Conservation (phyloP, 2,113 vertebrate species). For the Lucifuga dentata region DNA sequence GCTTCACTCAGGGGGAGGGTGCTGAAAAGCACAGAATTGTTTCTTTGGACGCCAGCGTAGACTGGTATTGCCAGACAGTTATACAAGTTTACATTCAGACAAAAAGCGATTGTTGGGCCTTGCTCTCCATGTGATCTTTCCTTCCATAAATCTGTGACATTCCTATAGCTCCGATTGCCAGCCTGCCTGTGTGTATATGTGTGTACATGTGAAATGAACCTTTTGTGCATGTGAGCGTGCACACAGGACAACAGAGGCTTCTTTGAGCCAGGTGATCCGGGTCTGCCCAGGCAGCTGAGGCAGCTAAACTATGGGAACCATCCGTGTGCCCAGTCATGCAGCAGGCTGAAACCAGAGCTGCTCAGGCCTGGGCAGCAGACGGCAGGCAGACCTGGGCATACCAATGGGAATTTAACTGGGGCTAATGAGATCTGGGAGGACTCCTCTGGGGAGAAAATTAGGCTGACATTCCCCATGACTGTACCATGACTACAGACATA, state of each 20-base stretch:
- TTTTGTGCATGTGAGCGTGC: slow-evolving; percentile 18
- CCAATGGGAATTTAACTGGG: slow-evolving; percentile 56
- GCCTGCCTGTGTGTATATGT: slow-evolving; percentile 65
- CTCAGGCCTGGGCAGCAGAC: slow-evolving; percentile 60
- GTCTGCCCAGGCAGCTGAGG: slow-evolving; percentile 68
- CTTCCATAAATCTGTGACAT: slow-evolving; percentile 73
- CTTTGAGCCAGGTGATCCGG: slow-evolving; percentile 77
- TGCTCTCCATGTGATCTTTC: slow-evolving; percentile 76
- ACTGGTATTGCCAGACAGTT: slow-evolving; percentile 83
- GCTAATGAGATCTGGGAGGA: slow-evolving; percentile 55
- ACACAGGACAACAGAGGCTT: slow-evolving; percentile 77
- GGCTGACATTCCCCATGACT: slow-evolving; percentile 6
- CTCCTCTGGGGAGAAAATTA: slow-evolving; percentile 26
- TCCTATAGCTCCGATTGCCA: slow-evolving; percentile 68
- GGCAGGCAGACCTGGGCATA: slow-evolving; percentile 68
- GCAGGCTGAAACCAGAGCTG: slow-evolving; percentile 75
- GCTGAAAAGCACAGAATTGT: slow-evolving; percentile 38
- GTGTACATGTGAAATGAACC: slow-evolving; percentile 62
- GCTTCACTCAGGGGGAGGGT: slow-evolving; percentile 16
- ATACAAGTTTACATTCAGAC: slow-evolving; percentile 81
- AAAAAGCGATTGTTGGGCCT: slow-evolving; percentile 84
- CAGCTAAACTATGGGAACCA: slow-evolving; percentile 83
- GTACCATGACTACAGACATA: background rate
- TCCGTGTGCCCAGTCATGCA: slow-evolving; percentile 67
- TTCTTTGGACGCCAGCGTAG: slow-evolving; percentile 37